Percentiles rank a stretch among this genome's conserved stretches.
phyloP scores from a whole-genome alignment of 2,797 vertebrate species.

The Lutjanus campechanus region DNA sequence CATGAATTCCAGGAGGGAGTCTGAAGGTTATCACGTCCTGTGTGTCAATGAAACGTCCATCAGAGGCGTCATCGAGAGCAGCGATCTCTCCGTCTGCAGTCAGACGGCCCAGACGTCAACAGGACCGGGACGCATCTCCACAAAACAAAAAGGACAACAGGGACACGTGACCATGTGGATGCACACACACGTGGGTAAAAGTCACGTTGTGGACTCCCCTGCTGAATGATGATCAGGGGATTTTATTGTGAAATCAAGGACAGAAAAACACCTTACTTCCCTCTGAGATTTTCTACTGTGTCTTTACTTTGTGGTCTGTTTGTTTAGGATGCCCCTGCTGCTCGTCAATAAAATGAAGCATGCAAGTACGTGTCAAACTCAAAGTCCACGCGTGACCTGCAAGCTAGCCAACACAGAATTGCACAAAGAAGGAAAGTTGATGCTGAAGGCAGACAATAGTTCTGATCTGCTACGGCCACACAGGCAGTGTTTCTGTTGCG shows the following conservation, averaged over 20 bases:
- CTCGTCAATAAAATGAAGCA: not conserved
- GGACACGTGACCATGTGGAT: not conserved
- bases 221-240: not conserved
- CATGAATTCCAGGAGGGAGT: conserved; percentile 2
- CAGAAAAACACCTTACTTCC: not conserved
- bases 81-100: not conserved
- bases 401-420: no score
- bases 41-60: not conserved
- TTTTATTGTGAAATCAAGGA: not conserved
- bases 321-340: not conserved
- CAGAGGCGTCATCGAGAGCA: not conserved
- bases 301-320: not conserved
- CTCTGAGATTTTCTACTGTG: not conserved
- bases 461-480: no score
- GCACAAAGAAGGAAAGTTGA: no score
- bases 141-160: not conserved
- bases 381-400: no score
- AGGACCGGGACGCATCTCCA: no score
- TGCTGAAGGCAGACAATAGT: no score
- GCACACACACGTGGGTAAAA: not conserved
- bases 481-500: no score
- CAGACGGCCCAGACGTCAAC: not conserved
- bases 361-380: not conserved
- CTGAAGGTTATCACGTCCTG: conserved; percentile 34
- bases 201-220: not conserved